phyloP scores from a whole-genome alignment of 2,113 vertebrate species.

The Scytalopus superciliaris region DNA sequence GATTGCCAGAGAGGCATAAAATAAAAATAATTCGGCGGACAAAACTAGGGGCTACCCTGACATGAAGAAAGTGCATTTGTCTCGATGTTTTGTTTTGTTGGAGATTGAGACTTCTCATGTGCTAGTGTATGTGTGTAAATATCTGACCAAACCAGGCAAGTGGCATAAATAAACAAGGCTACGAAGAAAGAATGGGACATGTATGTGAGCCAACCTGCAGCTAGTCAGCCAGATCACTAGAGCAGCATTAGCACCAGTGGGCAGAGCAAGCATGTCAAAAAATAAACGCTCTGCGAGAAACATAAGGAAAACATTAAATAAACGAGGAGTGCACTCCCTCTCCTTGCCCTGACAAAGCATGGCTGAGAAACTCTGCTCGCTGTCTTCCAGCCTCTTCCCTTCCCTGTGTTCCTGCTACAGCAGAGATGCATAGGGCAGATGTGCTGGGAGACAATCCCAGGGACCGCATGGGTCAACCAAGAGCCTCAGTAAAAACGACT shows the following conservation, averaged over 20 bases:
- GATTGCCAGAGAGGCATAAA: slow-evolving; percentile 69
- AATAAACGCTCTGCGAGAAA: slow-evolving; percentile 48
- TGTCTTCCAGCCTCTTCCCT: neutral
- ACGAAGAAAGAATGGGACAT: neutral
- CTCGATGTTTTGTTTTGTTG: neutral
- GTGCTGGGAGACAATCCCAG: neutral
- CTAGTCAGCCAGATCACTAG: slow-evolving; percentile 7
- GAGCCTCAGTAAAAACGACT: neutral
- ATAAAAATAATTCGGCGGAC: slow-evolving; percentile 50
- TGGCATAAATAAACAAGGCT: slow-evolving; percentile 48
- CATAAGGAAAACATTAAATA: slow-evolving; percentile 79
- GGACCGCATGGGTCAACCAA: neutral
- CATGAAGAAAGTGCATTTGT: neutral
- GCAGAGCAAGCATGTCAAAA: slow-evolving; percentile 65
- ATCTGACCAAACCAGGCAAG: neutral
- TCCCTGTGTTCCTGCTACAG: neutral
- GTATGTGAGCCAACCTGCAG: slow-evolving; percentile 22
- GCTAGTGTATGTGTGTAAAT: neutral
- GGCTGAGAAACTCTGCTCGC: slow-evolving; percentile 51
- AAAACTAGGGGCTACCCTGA: slow-evolving; percentile 34
- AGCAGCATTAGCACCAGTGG: slow-evolving; percentile 52
- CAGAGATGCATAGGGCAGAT: neutral
- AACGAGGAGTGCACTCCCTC: slow-evolving; percentile 37
- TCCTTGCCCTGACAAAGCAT: slow-evolving; percentile 31
- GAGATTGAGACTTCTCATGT: neutral